phyloP scores from a whole-genome alignment of 2,797 vertebrate genomes.

The Chelonia mydas region DNA sequence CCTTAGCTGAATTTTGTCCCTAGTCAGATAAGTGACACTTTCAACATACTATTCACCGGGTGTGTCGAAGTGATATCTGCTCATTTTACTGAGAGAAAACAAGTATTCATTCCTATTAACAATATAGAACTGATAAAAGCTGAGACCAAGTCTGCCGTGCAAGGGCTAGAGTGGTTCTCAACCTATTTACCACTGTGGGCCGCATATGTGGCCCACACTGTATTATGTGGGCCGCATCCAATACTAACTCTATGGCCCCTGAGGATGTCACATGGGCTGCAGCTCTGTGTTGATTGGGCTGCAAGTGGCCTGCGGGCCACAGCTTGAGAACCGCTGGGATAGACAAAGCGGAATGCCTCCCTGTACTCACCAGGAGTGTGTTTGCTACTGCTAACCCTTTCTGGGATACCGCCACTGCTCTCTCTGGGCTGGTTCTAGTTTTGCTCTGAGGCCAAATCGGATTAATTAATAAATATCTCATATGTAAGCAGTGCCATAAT shows the following conservation, averaged over 20 bases:
- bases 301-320: too few relatives aligned
- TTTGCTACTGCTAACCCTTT: neutral
- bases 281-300: too few relatives aligned
- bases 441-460: neutral
- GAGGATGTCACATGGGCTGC: too few relatives aligned
- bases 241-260: too few relatives aligned
- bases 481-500: neutral
- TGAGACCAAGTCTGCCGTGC: neutral
- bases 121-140: neutral
- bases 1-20: neutral
- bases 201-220: too few relatives aligned
- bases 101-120: neutral
- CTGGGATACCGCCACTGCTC: neutral
- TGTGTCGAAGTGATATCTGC: neutral
- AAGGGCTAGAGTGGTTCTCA: neutral
- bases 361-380: neutral
- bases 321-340: too few relatives aligned
- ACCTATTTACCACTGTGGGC: too few relatives aligned
- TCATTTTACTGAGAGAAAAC: neutral
- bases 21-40: neutral
- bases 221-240: too few relatives aligned
- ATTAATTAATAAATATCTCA: neutral
- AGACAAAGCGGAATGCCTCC: neutral
- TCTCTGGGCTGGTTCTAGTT: neutral
- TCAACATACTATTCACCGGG: neutral